Percentiles rank a stretch among this genome's conserved stretches.
phyloP scores from a whole-genome alignment of 2,888 invertebrate genomes.

The Aplocera efformata region DNA sequence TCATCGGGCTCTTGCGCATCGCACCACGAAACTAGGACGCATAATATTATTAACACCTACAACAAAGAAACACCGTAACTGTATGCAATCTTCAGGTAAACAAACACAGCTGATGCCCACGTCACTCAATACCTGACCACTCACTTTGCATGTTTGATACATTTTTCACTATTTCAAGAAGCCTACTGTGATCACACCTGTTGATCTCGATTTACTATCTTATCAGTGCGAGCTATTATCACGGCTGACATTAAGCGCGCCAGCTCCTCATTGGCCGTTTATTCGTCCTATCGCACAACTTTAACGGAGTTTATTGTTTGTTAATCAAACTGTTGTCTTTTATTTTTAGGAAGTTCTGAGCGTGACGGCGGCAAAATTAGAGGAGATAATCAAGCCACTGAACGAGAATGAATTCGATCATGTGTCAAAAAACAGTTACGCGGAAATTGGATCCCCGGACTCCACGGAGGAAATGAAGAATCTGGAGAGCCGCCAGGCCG shows the following conservation, averaged over 20 bases:
- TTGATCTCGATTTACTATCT: constrained; percentile 62
- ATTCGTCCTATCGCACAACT: constrained; percentile 60
- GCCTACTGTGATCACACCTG: constrained; percentile 62
- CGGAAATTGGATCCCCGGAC: constrained; percentile 71
- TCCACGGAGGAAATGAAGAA: constrained; percentile 79
- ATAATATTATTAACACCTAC: constrained; percentile 71
- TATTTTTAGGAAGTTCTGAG: constrained; percentile 80
- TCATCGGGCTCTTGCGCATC: constrained; percentile 41
- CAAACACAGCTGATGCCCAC: constrained; percentile 31
- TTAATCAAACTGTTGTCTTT: constrained; percentile 47
- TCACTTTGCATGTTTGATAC: constrained; percentile 60
- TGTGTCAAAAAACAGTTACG: constrained; percentile 58
- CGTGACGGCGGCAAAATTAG: constrained; percentile 79
- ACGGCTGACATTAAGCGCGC: constrained; percentile 56
- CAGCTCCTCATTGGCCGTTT: constrained; percentile 64
- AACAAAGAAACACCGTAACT: constrained; percentile 66
- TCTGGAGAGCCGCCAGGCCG: constrained; percentile 74
- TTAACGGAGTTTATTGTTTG: constrained; percentile 46
- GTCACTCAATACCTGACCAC: constrained; percentile 39
- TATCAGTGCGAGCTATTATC: constrained; percentile 67
- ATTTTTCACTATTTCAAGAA: constrained; percentile 64
- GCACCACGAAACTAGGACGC: constrained; percentile 57
- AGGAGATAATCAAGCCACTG: constrained; percentile 78
- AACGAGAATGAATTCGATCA: constrained; percentile 57
- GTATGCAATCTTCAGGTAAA: constrained; percentile 42